Percentiles rank a stretch among this genome's conserved stretches.
Evolutionary conservation across 2,888 invertebrate genomes (phyloP).

Genomic region (Eupithecia centaureata): DNA sequence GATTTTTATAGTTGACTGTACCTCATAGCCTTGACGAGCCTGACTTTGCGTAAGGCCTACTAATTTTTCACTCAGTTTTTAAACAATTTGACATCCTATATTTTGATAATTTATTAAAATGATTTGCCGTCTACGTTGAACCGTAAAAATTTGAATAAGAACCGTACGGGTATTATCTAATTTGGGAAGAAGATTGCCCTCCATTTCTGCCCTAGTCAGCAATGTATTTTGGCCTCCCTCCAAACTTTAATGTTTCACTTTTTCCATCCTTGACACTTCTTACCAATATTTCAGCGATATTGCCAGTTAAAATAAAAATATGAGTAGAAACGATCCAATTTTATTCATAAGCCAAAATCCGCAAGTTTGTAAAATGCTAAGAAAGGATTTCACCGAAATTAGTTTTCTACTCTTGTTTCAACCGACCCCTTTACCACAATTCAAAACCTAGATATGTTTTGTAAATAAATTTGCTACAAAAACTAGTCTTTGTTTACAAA

Average conservation of each 20-base stretch:
- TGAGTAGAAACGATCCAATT: conserved; percentile 16
- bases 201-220: not conserved
- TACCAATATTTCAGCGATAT: conserved; percentile 30
- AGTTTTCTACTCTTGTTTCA: conserved; percentile 5
- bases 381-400: conserved; percentile 12
- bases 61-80: not conserved
- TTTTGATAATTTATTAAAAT: not conserved
- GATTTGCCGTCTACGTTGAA: not conserved
- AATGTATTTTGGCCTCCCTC: conserved; percentile 21
- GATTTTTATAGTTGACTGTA: not conserved
- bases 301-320: conserved; percentile 38
- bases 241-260: conserved; percentile 34
- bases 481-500: too few relatives aligned
- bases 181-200: conserved; percentile 21
- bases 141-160: not conserved
- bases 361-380: conserved; percentile 11
- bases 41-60: not conserved
- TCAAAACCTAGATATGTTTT: too few relatives aligned
- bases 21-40: not conserved
- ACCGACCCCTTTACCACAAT: not conserved
- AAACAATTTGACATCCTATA: not conserved
- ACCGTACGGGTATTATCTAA: conserved; percentile 37
- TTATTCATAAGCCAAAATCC: conserved; percentile 1
- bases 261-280: conserved; percentile 30
- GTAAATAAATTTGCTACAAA: too few relatives aligned